These are phyloP conservation scores for Mus minutoides DNA, from an alignment of 2,797 vertebrate genomes.

Conservation along the genomic window DNA sequence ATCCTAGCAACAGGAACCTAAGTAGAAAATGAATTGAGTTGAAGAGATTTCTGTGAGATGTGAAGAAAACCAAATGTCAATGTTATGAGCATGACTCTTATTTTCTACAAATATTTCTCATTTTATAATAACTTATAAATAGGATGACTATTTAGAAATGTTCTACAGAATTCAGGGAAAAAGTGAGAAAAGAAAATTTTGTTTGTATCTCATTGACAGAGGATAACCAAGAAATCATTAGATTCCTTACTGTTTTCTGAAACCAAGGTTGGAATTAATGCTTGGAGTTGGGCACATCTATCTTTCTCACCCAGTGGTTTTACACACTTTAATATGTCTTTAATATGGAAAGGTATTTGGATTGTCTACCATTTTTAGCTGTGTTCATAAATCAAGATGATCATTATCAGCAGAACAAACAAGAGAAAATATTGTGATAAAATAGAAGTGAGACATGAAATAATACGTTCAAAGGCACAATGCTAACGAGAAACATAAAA, in stretches of 20 bases:
- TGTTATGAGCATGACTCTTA: conserved; percentile 48
- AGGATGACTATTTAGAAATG: conserved; percentile 74
- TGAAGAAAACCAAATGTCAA: conserved; percentile 60
- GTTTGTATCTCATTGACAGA: conserved; percentile 77
- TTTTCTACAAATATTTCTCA: conserved; percentile 72
- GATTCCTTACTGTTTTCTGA: conserved; percentile 82
- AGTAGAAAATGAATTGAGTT: neutral
- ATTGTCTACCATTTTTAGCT: conserved; percentile 79
- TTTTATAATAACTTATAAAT: conserved; percentile 80
- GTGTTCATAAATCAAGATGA: conserved; percentile 87
- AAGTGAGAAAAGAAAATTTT: conserved; percentile 62
- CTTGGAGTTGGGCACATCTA: conserved; percentile 81
- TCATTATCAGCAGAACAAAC: conserved; percentile 85
- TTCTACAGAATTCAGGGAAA: conserved; percentile 70
- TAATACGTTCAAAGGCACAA: conserved; percentile 70
- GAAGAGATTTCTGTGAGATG: neutral
- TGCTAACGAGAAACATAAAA: conserved; percentile 83
- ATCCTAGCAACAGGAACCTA: neutral
- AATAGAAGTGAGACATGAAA: conserved; percentile 78
- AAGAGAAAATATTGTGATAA: conserved; percentile 84
- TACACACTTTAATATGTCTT: conserved; percentile 74
- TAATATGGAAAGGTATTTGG: conserved; percentile 81
- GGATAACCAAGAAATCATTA: conserved; percentile 79
- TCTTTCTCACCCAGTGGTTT: conserved; percentile 81
- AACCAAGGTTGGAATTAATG: conserved; percentile 80